Conservation (phyloP, 1,140 invertebrate species). For the Acromyrmex heyeri region DNA sequence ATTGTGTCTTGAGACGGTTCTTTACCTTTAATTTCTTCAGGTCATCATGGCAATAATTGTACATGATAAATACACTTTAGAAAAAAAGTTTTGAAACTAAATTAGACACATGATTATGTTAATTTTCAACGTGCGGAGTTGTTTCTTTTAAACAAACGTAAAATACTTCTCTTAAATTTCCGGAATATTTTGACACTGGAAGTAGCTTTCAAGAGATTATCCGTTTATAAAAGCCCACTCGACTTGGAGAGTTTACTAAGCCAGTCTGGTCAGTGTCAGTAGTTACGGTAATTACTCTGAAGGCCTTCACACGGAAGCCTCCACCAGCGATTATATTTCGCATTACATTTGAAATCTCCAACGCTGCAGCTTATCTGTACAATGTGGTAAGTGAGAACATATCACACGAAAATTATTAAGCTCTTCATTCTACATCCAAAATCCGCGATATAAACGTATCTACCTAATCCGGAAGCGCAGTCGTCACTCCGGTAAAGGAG, state of each 20-base stretch:
- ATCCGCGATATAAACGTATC: slow-evolving; percentile 8
- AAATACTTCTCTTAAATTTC: neutral
- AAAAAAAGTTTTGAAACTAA: neutral
- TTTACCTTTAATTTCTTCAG: neutral
- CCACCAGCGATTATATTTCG: neutral
- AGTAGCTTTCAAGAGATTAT: slow-evolving; percentile 19
- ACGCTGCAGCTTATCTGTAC: slow-evolving; percentile 10
- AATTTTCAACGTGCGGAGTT: neutral
- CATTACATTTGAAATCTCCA: slow-evolving; percentile 24
- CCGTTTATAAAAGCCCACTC: neutral
- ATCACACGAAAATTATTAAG: slow-evolving; percentile 44
- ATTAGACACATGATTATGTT: neutral
- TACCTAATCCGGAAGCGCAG: neutral
- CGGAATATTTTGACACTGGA: neutral
- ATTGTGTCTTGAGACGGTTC: neutral
- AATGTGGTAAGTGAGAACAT: slow-evolving; percentile 6
- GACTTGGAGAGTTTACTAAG: slow-evolving; percentile 19
- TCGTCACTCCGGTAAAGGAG: neutral
- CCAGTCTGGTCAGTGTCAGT: slow-evolving; percentile 12
- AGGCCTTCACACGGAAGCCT: neutral
- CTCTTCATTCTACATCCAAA: slow-evolving; percentile 5
- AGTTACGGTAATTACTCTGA: slow-evolving; percentile 6
- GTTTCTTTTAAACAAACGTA: neutral
- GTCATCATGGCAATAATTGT: neutral
- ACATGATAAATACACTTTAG: neutral